Conservation (phyloP, 2,113 vertebrate genomes). For the Pheucticus melanocephalus region DNA sequence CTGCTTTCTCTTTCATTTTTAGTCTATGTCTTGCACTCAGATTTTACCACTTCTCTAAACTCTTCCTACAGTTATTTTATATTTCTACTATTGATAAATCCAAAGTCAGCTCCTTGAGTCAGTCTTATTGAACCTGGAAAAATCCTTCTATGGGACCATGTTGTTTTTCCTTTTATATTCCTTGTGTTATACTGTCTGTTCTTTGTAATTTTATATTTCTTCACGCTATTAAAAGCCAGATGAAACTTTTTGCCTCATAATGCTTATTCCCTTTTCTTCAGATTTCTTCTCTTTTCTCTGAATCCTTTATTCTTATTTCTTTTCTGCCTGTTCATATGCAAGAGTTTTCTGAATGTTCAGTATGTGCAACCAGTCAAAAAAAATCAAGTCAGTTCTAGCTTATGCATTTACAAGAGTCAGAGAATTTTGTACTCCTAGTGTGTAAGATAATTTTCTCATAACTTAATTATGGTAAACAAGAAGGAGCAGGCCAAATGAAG, state of each 20-base stretch:
- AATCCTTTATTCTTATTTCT: background rate
- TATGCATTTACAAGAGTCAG: background rate
- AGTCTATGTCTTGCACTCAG: background rate
- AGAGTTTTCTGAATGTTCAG: background rate
- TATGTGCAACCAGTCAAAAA: background rate
- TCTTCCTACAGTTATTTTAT: background rate
- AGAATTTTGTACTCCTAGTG: conserved; percentile 23
- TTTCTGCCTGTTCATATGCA: background rate
- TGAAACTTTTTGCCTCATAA: background rate
- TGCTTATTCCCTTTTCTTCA: background rate
- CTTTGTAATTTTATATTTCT: background rate
- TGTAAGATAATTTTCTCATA: conserved; percentile 14
- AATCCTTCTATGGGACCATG: background rate
- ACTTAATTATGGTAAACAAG: conserved; percentile 55
- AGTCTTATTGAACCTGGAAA: background rate
- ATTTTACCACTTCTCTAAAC: background rate
- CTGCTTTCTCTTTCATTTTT: background rate
- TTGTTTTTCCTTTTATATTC: background rate
- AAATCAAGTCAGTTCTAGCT: background rate
- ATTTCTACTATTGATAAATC: background rate
- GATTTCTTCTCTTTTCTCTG: background rate
- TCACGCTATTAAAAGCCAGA: background rate
- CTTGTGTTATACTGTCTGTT: background rate
- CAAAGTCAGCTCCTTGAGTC: background rate
- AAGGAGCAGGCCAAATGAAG: conserved; percentile 27